phyloP scores from a whole-genome alignment of 2,888 invertebrate species.

The Hedya salicella region DNA sequence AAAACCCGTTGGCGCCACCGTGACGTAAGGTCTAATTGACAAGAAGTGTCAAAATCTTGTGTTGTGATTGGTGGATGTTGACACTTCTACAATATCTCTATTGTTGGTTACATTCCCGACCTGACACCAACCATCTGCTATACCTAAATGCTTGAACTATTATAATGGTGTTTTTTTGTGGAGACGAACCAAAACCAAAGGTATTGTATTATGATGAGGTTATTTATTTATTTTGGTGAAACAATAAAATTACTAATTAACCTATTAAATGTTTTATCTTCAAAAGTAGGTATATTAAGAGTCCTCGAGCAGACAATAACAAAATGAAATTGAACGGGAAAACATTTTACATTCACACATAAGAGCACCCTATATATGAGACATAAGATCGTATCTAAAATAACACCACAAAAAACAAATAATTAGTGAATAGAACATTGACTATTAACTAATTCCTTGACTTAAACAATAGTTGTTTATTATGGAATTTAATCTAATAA shows the following conservation, averaged over 20 bases:
- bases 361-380: background rate
- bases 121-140: no score
- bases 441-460: constrained; percentile 22
- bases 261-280: constrained; percentile 13
- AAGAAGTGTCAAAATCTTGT: no score
- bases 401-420: background rate
- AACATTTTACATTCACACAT: background rate
- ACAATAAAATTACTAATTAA: constrained; percentile 9
- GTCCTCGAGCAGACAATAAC: constrained; percentile 3
- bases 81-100: no score
- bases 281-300: constrained; percentile 9
- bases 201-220: no score
- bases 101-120: no score
- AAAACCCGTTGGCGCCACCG: no score
- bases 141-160: background rate
- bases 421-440: constrained; percentile 2
- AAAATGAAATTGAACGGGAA: constrained; percentile 10
- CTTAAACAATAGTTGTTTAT: constrained; percentile 30
- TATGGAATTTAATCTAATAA: constrained; percentile 3
- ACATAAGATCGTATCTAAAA: background rate
- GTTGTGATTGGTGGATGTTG: no score
- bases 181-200: no score
- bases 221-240: constrained; percentile 8
- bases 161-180: background rate
- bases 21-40: no score